A percentile compares a stretch with the other conserved stretches of the same genome.
Conservation (phyloP, 2,888 invertebrate species). For the Ectobius pallidus region DNA sequence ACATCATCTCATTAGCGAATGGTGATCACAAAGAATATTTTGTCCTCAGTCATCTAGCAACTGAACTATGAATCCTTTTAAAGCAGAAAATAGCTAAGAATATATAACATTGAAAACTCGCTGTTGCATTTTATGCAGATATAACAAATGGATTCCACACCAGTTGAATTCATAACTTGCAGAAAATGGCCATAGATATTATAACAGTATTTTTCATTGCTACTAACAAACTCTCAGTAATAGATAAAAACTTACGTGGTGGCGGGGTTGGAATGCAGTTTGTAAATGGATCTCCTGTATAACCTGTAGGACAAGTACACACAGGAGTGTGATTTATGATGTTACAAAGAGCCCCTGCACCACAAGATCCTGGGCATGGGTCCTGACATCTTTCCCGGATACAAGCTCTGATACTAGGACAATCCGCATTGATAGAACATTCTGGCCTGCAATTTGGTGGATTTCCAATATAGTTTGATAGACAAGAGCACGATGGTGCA, state of each 20-base stretch:
- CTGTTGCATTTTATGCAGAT: not conserved
- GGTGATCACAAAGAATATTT: too few species aligned
- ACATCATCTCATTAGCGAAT: too few species aligned
- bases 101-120: not conserved
- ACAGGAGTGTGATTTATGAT: constrained; percentile 79
- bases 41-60: too few species aligned
- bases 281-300: constrained; percentile 76
- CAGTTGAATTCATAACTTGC: too few species aligned
- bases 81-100: too few species aligned
- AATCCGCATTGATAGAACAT: constrained; percentile 70
- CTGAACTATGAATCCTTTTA: too few species aligned
- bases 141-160: too few species aligned
- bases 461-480: constrained; percentile 67
- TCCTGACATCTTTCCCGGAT: constrained; percentile 78
- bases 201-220: not conserved
- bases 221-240: not conserved
- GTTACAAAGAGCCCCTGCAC: constrained; percentile 73
- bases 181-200: too few species aligned
- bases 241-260: constrained; percentile 52
- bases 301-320: constrained; percentile 76
- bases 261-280: constrained; percentile 65
- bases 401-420: constrained; percentile 76
- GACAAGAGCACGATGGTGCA: constrained; percentile 67
- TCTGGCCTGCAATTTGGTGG: constrained; percentile 55
- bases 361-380: constrained; percentile 81